Conservation (phyloP, 1,140 invertebrate genomes). For the Branchinecta lynchi region DNA sequence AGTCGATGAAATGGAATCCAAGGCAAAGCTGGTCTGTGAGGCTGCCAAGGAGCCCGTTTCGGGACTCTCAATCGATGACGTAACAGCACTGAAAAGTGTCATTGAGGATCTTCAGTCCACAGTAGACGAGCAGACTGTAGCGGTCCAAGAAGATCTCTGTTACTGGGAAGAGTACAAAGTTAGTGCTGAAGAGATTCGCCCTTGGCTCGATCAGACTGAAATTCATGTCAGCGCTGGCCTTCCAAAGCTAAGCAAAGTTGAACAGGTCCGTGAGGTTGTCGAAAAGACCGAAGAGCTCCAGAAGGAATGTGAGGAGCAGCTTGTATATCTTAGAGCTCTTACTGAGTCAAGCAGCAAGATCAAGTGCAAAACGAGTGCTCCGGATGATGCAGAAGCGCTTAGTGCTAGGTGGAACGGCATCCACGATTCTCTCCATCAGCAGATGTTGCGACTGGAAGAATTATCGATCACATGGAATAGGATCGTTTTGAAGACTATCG, state of each 20-base stretch:
- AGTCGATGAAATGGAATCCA: conserved; percentile 46
- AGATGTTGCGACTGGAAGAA: conserved; percentile 56
- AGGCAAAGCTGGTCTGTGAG: conserved; percentile 25
- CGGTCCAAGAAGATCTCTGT: conserved; percentile 54
- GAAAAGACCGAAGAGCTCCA: conserved; percentile 47
- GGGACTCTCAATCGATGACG: conserved; percentile 21
- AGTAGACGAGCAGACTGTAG: conserved; percentile 50
- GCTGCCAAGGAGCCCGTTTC: conserved; percentile 25
- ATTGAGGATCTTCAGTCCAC: conserved; percentile 49
- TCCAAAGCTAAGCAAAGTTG: conserved; percentile 42
- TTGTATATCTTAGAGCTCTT: conserved; percentile 35
- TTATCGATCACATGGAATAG: conserved; percentile 61
- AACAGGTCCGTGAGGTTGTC: conserved; percentile 60
- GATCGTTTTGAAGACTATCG: conserved; percentile 37
- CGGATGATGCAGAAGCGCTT: conserved; percentile 63
- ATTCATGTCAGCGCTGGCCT: conserved; percentile 47
- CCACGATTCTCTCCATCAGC: conserved; percentile 52
- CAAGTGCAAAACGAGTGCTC: conserved; percentile 48
- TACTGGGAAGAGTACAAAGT: conserved; percentile 73
- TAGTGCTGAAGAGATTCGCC: conserved; percentile 57
- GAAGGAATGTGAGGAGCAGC: conserved; percentile 55
- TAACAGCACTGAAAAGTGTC: conserved; percentile 25
- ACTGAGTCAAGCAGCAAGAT: conserved; percentile 53
- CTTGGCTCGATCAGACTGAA: conserved; percentile 75
- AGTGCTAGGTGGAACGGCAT: conserved; percentile 59